These are phyloP conservation scores for Blastobasis lacticolella DNA, from an alignment of 2,888 invertebrate genomes.

Conservation along the genomic window DNA sequence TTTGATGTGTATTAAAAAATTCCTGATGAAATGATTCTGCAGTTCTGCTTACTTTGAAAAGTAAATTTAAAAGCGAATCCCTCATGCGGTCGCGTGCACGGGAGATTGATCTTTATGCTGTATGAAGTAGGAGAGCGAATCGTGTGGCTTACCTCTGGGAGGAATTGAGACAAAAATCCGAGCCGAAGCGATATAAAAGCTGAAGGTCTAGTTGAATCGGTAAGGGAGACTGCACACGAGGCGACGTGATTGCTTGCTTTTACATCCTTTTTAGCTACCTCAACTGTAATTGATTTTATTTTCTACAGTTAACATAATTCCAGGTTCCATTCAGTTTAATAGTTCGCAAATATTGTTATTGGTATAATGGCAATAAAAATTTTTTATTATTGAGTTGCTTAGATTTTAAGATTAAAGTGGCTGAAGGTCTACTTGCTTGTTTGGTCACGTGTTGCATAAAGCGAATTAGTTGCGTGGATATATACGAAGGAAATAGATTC, in stretches of 20 bases:
- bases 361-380: too few relatives aligned
- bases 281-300: too few relatives aligned
- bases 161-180: conserved; percentile 5
- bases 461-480: too few relatives aligned
- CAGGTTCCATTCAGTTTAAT: too few relatives aligned
- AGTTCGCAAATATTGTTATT: too few relatives aligned
- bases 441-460: too few relatives aligned
- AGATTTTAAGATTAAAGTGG: too few relatives aligned
- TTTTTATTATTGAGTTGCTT: too few relatives aligned
- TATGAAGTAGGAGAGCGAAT: background rate
- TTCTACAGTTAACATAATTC: too few relatives aligned
- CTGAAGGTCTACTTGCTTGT: too few relatives aligned
- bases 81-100: background rate
- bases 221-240: background rate
- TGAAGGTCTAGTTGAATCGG: conserved; percentile 3
- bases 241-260: background rate
- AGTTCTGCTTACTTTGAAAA: conserved; percentile 1
- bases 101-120: background rate
- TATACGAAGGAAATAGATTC: too few relatives aligned
- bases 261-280: too few relatives aligned
- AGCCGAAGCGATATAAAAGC: conserved; percentile 4
- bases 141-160: background rate
- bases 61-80: conserved; percentile 1
- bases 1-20: conserved; percentile 3
- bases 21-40: conserved; percentile 2